Evolutionary conservation across 2,113 vertebrate genomes (phyloP), one percentile per base, ranked within the genome.

Genomic region (Pao palembangensis): DNA sequence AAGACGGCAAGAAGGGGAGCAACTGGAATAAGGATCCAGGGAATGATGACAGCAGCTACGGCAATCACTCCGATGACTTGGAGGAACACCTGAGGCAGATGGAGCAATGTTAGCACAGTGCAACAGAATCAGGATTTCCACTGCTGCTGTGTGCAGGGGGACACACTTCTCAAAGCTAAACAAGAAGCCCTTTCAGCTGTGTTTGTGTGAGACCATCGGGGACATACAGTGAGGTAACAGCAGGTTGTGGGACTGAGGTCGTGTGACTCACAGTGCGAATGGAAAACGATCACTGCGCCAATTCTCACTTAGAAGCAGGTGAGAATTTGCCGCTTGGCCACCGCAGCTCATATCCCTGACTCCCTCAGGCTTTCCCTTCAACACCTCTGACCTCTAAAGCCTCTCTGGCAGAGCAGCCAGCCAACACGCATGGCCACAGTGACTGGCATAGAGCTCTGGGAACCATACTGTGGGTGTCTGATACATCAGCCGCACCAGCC

Each of bases 1-100:
- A 96, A 95, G 83, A 92, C 2, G 67, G 88, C 73, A 64, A 90
- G 72, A 17, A 98, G 93, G 23, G 93, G 93, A 78, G 92, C 60
- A 62, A 96, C 83, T 2, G 92, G 93, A 65, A 94, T 82, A 1
- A 92, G 85, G 61, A 95, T 92, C 93, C 93, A 95, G 44, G 94
- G 95, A 68, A 96, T 93, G 84, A 95, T 88, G 0, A 88, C 63
- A n/a, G 92, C 84, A 0, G 94, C 92, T 67, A 97, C 92, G 3
- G 88, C 84, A 2, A 96, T 85, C 74, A 95, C 94, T 41, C 92
- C 92, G 23, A 87, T 28, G 66, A 96, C 92, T 76, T 93, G 92
- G 6, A 98, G 92, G 50, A 93, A 83, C 12, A 91, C 90, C 94
- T 97, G 85, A 25, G 17, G 71, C 25, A 78, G 50, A 67, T 44